These are phyloP conservation scores for Eurosta solidaginis DNA, from an alignment of 1,140 invertebrate genomes.

Conservation along the genomic window DNA sequence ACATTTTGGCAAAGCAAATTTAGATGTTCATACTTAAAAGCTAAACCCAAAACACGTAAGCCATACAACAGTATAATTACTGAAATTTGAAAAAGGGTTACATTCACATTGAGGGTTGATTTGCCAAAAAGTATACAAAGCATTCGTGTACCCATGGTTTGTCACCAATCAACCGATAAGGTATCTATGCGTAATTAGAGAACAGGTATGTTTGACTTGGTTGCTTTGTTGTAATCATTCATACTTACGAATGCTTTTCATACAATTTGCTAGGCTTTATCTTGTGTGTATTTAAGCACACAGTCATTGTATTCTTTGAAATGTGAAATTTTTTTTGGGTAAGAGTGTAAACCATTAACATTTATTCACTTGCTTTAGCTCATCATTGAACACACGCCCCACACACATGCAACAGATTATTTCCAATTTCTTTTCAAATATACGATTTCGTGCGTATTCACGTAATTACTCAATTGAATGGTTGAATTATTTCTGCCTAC, in stretches of 20 bases:
- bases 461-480: slow-evolving; percentile 30
- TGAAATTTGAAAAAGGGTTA: background rate
- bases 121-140: no score
- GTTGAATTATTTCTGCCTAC: slow-evolving; percentile 4
- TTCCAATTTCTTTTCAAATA: background rate
- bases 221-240: background rate
- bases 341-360: background rate
- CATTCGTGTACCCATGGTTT: background rate
- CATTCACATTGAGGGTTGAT: background rate
- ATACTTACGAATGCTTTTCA: background rate
- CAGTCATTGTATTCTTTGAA: background rate
- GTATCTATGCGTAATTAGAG: slow-evolving; percentile 8
- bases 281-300: background rate
- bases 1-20: background rate
- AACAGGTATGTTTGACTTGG: background rate
- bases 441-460: slow-evolving; percentile 12
- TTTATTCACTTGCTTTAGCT: background rate
- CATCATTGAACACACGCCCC: background rate
- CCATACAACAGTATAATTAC: background rate
- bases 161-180: slow-evolving; percentile 25
- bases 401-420: slow-evolving; percentile 13
- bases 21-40: background rate
- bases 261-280: background rate
- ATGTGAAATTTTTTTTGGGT: background rate
- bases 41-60: background rate